Base-by-base conservation (phyloP, 64 coral and sea anemone genomes). In the Pocillopora damicornis region DNA sequence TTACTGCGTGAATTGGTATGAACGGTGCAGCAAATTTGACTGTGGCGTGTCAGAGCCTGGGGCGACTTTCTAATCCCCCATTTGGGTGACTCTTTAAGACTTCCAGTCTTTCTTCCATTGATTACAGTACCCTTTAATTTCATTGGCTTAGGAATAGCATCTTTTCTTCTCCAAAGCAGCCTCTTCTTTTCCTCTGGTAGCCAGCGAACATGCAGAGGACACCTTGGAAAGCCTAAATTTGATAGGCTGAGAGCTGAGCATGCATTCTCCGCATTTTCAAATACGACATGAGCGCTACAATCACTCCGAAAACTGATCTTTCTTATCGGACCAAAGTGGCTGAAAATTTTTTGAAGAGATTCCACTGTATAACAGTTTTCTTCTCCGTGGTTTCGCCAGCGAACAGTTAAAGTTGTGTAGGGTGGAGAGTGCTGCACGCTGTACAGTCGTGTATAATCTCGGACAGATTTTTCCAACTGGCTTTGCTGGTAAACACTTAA, bases 241-340 rank as follows among this genome's bases (percentile, higher is more conserved):
- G 81, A 85, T 17, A 85, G 64, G 61, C 81, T 72, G 2, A 85
- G 81, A 57, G 81, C 81, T 30, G 64, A 37, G 38, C 81, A 85
- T 22, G 81, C 81, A 20, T 45, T 85, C 71, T 85, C 81, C 11
- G 65, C 81, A 37, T 85, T 85, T 58, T 85, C 81, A 10, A 85
- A 58, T 37, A 85, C 81, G 12, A 85, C 64, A 85, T 85, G 81
- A 3, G 81, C 81, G 58, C 81, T 85, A 42, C 81, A 85, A 58
- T 57, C 81, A 73, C 81, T 85, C 61, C 71, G 81, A 85, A 85
- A 85, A 85, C 81, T 85, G 15, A 85, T 73, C 68, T 85, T 85
- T 16, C 65, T 85, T 2, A 85, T 65, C 15, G 20, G 65, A 4
- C 81, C 81, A 68, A 85, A 85, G 72, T 85, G 81, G 81, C 65